A percentile compares a stretch with the other conserved stretches of the same genome.
Conservation (phyloP, 2,888 invertebrate genomes). For the Sarcophaga carnaria region DNA sequence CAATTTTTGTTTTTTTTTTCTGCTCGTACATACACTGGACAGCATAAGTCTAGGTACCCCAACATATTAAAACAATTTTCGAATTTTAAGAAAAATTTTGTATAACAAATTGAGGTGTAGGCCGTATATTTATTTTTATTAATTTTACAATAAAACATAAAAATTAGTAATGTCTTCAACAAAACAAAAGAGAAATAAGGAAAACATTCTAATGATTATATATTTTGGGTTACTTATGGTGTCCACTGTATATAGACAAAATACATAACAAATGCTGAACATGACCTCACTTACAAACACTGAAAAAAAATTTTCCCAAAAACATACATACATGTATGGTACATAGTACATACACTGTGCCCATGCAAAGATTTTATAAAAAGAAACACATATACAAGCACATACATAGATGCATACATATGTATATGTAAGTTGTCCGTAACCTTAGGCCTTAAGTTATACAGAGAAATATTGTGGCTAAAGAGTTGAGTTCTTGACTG, state of each 20-base stretch:
- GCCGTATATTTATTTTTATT: no score
- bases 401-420: neutral
- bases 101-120: no score
- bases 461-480: slow-evolving; percentile 24
- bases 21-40: neutral
- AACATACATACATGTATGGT: neutral
- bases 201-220: no score
- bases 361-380: neutral
- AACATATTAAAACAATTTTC: no score
- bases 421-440: slow-evolving; percentile 6
- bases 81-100: no score
- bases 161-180: no score
- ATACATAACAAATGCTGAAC: slow-evolving; percentile 52
- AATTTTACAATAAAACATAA: no score
- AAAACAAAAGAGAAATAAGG: no score
- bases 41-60: no score
- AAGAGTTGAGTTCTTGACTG: slow-evolving; percentile 38
- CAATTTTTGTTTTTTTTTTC: no score
- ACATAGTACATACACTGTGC: neutral
- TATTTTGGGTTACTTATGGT: no score
- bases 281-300: slow-evolving; percentile 49
- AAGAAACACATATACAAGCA: neutral
- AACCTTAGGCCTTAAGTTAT: slow-evolving; percentile 39
- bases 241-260: slow-evolving; percentile 11
- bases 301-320: slow-evolving; percentile 23